Evolutionary conservation across 1,140 invertebrate species (phyloP), one percentile per base, ranked within the genome.

Genomic region (Nasonia longicornis): DNA sequence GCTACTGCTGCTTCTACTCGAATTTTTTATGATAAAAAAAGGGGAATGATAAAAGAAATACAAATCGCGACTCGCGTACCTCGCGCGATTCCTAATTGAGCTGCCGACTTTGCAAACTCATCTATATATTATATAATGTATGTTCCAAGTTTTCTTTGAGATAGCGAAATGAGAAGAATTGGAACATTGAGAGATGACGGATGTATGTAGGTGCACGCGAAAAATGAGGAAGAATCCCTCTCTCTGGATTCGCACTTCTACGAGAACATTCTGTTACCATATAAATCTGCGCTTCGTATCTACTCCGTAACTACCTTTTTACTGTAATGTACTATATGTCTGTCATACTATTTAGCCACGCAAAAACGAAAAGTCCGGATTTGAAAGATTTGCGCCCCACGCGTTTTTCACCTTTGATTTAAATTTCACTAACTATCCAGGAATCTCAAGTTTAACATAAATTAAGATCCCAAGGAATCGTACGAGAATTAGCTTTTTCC

Each of bases 51-150:
- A 6, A 42, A 71, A 35, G 20, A 29, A 48, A 74, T 11, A 14
- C 20, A 45, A 74, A 81, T 81, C 52, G 31, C 42, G 48, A 82
- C 76, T 82, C 80, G 76, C 69, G 75, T 82, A 82, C 80, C 80
- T 82, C 75, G 76, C 76, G 76, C 80, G 80, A 82, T 74, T 67
- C 63, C 66, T 76, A 29, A 77, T 77, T 20, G 52, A 81, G 74
- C 67, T 81, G 14, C 80, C 73, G 67, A 77, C n/a, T 64, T 76
- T 77, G 75, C 26, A 75, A 45, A 72, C 70, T 45, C 11, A 81
- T 71, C 22, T 35, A 77, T 48, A 31, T 45, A 67, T 45, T 67
- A n/a, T 31, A 29, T 14, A 31, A 31, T 72, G 31, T 45, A 72
- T 66, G 75, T 71, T 77, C 38, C 38, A 67, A 67, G 31, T 76